Evolutionary conservation across 2,888 invertebrate genomes (phyloP).

Genomic region (Cataglyphis cursor): DNA sequence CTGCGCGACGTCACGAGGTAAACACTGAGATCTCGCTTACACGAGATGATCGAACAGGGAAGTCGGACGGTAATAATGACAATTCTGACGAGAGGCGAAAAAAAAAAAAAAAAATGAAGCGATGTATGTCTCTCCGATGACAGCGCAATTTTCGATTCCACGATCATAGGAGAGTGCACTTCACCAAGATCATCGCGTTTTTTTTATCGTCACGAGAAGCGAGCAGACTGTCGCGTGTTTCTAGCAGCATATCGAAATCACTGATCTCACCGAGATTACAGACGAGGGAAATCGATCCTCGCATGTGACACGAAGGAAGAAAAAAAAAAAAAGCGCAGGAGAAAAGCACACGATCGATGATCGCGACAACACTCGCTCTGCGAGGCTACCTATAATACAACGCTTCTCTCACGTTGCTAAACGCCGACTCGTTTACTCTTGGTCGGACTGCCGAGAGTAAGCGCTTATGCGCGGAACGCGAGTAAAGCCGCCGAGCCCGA

Average conservation of each 20-base stretch:
- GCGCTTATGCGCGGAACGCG: slow-evolving; percentile 73
- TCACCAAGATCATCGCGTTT: not conserved
- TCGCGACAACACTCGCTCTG: not conserved
- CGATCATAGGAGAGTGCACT: not conserved
- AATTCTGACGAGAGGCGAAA: not conserved
- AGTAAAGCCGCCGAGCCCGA: slow-evolving; percentile 54
- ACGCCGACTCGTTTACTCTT: slow-evolving; percentile 72
- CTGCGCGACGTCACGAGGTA: not conserved
- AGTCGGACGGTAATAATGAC: slow-evolving; percentile 3
- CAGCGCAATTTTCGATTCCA: slow-evolving; percentile 12
- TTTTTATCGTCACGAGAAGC: not conserved
- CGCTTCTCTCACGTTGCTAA: slow-evolving; percentile 69
- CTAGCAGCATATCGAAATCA: not conserved
- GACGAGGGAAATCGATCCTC: not conserved
- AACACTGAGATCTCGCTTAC: slow-evolving; percentile 23
- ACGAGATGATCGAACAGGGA: slow-evolving; percentile 11
- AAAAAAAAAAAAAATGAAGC: not conserved
- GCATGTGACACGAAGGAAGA: not conserved
- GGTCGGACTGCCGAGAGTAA: slow-evolving; percentile 67
- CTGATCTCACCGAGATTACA: slow-evolving; percentile 12
- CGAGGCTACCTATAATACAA: slow-evolving; percentile 7
- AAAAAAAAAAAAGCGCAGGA: not conserved
- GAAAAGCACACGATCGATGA: not conserved
- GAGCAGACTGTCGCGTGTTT: not conserved
- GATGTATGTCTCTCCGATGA: not conserved